These are phyloP conservation scores for Varanus komodoensis DNA, from an alignment of 2,113 vertebrate species.

Conservation along the genomic window DNA sequence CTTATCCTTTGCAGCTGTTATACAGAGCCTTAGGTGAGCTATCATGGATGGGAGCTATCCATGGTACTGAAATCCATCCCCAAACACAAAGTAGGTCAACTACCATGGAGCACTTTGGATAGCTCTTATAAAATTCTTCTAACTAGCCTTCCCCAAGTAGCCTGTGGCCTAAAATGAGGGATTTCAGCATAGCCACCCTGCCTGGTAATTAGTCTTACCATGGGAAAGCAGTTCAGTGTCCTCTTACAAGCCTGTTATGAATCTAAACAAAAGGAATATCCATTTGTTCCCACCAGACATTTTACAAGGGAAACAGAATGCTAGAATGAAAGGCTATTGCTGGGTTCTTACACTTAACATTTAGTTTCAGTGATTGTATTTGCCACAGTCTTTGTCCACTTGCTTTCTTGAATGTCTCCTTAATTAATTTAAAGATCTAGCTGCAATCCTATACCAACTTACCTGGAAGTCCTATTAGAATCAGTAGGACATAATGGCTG, in stretches of 20 bases:
- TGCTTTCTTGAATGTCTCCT: not conserved
- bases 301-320: conserved; percentile 2
- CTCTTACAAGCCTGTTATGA: not conserved
- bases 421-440: not conserved
- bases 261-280: not conserved
- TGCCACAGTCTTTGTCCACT: not conserved
- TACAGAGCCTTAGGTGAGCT: too few species aligned
- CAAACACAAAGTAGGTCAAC: too few species aligned
- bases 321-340: not conserved
- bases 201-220: not conserved
- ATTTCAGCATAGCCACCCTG: not conserved
- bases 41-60: too few species aligned
- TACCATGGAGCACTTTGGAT: too few species aligned
- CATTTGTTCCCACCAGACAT: not conserved
- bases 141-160: not conserved
- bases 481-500: not conserved
- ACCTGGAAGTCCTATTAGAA: not conserved
- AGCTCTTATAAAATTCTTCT: too few species aligned
- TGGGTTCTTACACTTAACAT: not conserved
- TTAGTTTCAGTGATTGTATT: not conserved
- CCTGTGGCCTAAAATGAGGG: not conserved
- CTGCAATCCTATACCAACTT: not conserved
- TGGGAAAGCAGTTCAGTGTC: not conserved
- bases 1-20: too few species aligned
- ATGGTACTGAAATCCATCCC: too few species aligned